Base-by-base conservation (phyloP, 2,888 invertebrate species). In the Cylindroiulus punctatus region DNA sequence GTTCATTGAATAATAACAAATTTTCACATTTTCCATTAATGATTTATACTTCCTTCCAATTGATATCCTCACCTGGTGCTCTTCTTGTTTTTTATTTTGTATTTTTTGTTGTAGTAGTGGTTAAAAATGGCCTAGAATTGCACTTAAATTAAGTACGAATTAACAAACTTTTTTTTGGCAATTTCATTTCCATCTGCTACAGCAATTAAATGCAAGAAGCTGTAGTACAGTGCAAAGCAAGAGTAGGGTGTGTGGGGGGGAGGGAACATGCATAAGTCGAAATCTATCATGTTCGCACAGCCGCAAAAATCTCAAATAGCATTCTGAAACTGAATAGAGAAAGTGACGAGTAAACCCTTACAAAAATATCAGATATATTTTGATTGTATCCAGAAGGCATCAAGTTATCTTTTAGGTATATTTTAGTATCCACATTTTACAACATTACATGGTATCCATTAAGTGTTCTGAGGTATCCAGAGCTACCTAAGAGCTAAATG, bases 301-400 rank as follows among this genome's bases (percentile, higher is more conserved):
- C 65, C 65, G 26, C 65, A 65, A 65, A 65, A 65, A 65, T 26
- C 65, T 26, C 65, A 65, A 65, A 65, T 65, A 12, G 65, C 65
- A 26, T 26, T 65, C 26, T 65, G 65, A 65, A 65, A 65, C 65
- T 65, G 22, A 65, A 26, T 65, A n/a, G 22, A 65, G 65, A 65
- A 19, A 65, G 65, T 65, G 65, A 65, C 26, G 65, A 65, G 65
- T 10, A 65, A 65, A 65, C 26, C 26, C 26, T 26, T 65, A 26
- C 65, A n/a, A n/a, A n/a, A n/a, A n/a, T n/a, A n/a, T n/a, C n/a
- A n/a, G n/a, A n/a, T n/a, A n/a, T n/a, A n/a, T n/a, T n/a, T n/a
- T n/a, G n/a, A n/a, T n/a, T n/a, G n/a, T n/a, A n/a, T n/a, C n/a
- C n/a, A n/a, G n/a, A n/a, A n/a, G n/a, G n/a, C n/a, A n/a, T n/a